Evolutionary conservation across 2,113 vertebrate species (phyloP), one percentile per base, ranked within the genome.

Genomic region (Oxyura jamaicensis): DNA sequence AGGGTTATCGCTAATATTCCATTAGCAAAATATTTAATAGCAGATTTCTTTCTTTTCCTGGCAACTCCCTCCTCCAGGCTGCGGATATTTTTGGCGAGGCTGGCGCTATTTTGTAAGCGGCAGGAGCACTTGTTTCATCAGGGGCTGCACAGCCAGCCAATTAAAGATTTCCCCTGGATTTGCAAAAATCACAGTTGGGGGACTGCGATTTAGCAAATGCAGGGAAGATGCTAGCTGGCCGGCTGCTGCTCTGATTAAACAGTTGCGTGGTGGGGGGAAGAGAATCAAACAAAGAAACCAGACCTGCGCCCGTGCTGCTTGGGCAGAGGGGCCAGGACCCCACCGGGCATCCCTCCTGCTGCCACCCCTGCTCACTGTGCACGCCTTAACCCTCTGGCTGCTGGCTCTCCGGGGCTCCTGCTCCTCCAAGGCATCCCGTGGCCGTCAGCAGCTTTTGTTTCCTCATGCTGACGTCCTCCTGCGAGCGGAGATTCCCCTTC

Each of bases 101-200:
- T 81, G 71, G 44, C 1, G 21, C 78, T 66, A 22, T 71, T 95
- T 71, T 46, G 23, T 10, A 35, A 92, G 74, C 90, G 50, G 86
- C 50, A 71, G 95, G 93, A 85, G 62, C 59, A 16, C 85, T 77
- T 65, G 79, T 86, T 90, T 75, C 94, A 83, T 88, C 95, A 82
- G 93, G 96, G 94, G 89, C 94, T 25, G 80, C 73, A 22, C 94
- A 93, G 96, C 90, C 95, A 96, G 91, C 95, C 80, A 42, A 78
- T 96, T 83, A 92, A 76, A 74, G 65, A 95, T 91, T 88, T 91
- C 94, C 92, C 85, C 90, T 75, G 92, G 95, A 91, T 90, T 33
- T 86, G 86, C 94, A 94, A 68, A 85, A 89, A 79, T 90, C 96
- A 19, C 94, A 58, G 93, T 41, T 31, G 94, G 96, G 87, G 46